Percentiles rank a stretch among this genome's conserved stretches.
These are phyloP conservation scores for Drosophila paucipuncta DNA, from an alignment of 2,888 invertebrate genomes.

Conservation along the genomic window DNA sequence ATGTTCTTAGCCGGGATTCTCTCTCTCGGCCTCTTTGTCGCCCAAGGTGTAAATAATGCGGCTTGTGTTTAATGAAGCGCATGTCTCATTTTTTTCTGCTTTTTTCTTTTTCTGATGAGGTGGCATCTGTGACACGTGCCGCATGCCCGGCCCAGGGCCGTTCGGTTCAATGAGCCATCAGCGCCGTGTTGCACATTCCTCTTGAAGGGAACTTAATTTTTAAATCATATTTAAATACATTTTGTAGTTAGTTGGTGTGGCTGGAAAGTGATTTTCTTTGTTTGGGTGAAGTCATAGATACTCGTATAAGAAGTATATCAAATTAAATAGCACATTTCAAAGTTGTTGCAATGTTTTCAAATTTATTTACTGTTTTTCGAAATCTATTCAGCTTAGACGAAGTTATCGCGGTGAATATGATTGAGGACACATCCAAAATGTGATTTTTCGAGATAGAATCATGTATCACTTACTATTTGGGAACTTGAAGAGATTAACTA, in stretches of 20 bases:
- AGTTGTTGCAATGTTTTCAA: background rate
- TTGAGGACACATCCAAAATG: no score
- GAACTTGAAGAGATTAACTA: no score
- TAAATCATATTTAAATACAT: background rate
- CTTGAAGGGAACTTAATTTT: background rate
- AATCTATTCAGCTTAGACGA: no score
- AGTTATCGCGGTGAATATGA: no score
- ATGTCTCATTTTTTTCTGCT: slow-evolving; percentile 34
- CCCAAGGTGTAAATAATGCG: slow-evolving; percentile 82
- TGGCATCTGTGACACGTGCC: slow-evolving; percentile 3
- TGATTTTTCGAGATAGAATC: no score
- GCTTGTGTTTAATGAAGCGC: slow-evolving; percentile 82
- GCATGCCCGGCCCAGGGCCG: no score
- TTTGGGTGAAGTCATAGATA: background rate
- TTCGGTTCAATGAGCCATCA: background rate
- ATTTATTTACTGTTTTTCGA: background rate
- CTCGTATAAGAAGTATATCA: background rate
- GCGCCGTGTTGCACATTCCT: slow-evolving; percentile 1
- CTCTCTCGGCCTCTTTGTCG: slow-evolving; percentile 33
- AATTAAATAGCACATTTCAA: background rate
- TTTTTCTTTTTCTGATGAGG: slow-evolving; percentile 10
- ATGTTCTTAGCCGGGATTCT: slow-evolving; percentile 53
- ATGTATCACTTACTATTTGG: no score
- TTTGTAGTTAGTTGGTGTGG: background rate
- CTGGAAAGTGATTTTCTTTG: background rate